Base-by-base conservation (phyloP, 2,797 vertebrate species). In the Oreonectes daqikongensis region DNA sequence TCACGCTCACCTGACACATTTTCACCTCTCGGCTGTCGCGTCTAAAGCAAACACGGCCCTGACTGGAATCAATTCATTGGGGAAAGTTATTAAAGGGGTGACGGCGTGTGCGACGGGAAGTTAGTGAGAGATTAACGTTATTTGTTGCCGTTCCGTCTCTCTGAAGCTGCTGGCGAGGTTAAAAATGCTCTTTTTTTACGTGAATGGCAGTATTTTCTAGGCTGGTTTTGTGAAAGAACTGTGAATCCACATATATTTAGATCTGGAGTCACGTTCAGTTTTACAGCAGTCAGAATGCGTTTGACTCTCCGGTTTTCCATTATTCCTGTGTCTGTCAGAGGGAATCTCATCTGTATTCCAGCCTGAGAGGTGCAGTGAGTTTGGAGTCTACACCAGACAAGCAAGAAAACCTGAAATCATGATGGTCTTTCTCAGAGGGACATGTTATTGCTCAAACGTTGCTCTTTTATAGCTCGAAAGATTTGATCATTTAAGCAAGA, bases 331-430 rank as follows among this genome's bases (percentile, higher is more conserved):
- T 91, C 90, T 91, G 82, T 81, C 90, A 88, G 89, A 81, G 82
- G 46, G 77, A 3, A 84, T 84, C 88, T 92, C 92, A 92, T 93
- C 90, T 90, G 87, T 89, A 91, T 92, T 89, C 88, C 78, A 65
- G 83, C 61, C 82, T 90, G 90, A 92, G 89, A 86, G 88, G 82
- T 65, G 87, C 89, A 88, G 88, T 86, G 88, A 88, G 88, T 92
- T 91, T 85, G 85, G 91, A 85, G 75, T 85, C 84, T 85, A 85
- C 88, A 84, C 85, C 84, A 83, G 70, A 84, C 81, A 79, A 20
- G 69, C 22, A 8, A 59, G 15, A 59, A 30, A 30, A 57, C 24
- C 26, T 57, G 12, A 57, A 53, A 22, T 52, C 9, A 10, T 24
- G 1, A 24, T 4, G 10, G 18, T 20, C 11, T 57, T 15, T 22